Percentiles rank a stretch among this genome's conserved stretches.
Evolutionary conservation across 2,888 invertebrate genomes (phyloP).

Genomic region (Alloscopus bannaensis): DNA sequence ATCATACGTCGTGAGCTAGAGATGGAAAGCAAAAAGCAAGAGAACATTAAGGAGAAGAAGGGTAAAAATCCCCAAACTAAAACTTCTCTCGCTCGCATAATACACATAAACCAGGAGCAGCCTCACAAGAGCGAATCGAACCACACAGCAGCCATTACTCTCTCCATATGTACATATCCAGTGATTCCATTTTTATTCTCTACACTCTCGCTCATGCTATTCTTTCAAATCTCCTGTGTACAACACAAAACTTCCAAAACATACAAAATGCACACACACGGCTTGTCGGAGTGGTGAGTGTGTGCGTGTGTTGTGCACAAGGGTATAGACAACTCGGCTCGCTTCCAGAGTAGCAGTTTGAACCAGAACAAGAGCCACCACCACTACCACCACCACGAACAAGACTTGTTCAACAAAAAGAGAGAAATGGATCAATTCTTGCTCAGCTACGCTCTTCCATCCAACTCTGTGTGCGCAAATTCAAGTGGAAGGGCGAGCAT

Average conservation of each 20-base stretch:
- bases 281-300: neutral
- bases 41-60: constrained; percentile 19
- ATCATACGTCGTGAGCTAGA: constrained; percentile 5
- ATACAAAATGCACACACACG: neutral
- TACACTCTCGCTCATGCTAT: neutral
- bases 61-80: constrained; percentile 44
- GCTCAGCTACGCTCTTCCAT: constrained; percentile 41
- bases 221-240: neutral
- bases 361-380: constrained; percentile 4
- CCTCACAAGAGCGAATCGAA: neutral
- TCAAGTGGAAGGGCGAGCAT: constrained; percentile 57
- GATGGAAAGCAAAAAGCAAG: neutral
- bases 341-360: neutral
- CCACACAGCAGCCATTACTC: constrained; percentile 28
- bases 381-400: neutral
- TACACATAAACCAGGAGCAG: neutral
- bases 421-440: constrained; percentile 55
- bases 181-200: neutral
- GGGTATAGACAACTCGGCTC: constrained; percentile 4
- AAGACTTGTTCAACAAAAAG: constrained; percentile 11
- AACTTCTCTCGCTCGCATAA: neutral
- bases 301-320: neutral
- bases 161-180: constrained; percentile 5
- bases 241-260: constrained; percentile 2
- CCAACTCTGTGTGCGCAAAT: constrained; percentile 56